Conservation (phyloP, 2,888 invertebrate genomes). For the Phengaris arion region DNA sequence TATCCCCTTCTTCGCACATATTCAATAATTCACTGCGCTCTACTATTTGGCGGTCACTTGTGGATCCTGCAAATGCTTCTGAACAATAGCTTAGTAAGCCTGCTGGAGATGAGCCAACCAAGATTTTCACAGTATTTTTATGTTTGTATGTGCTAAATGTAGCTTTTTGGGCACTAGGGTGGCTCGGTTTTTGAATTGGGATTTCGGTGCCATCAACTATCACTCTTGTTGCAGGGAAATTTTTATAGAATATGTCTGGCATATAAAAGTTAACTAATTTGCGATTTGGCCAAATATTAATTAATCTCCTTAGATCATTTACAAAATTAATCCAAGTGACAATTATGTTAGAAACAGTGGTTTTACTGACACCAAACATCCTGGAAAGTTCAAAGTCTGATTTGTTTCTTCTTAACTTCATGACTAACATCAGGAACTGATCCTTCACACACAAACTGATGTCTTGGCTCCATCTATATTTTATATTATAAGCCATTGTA, state of each 20-base stretch:
- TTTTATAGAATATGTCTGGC: no score
- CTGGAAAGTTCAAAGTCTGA: constrained; percentile 34
- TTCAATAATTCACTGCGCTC: constrained; percentile 36
- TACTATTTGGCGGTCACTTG: constrained; percentile 39
- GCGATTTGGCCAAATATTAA: constrained; percentile 38
- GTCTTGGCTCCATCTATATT: constrained; percentile 31
- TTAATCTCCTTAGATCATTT: constrained; percentile 31
- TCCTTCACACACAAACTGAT: constrained; percentile 31
- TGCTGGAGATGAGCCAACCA: constrained; percentile 39
- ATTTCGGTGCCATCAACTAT: no score
- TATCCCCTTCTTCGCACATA: constrained; percentile 37
- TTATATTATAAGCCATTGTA: neutral
- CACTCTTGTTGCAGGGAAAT: no score
- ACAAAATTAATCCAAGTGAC: constrained; percentile 38
- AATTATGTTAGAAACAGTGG: constrained; percentile 36
- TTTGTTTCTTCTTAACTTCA: constrained; percentile 36
- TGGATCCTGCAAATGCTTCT: constrained; percentile 36
- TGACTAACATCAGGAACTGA: constrained; percentile 34
- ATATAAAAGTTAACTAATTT: no score
- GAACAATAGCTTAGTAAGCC: constrained; percentile 38
- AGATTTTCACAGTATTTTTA: constrained; percentile 36
- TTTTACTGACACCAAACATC: constrained; percentile 34
- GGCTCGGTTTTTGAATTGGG: no score
- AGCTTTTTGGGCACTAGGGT: no score
- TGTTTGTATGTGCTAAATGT: no score